Conservation (phyloP, 2,797 vertebrate species). For the Emys orbicularis region DNA sequence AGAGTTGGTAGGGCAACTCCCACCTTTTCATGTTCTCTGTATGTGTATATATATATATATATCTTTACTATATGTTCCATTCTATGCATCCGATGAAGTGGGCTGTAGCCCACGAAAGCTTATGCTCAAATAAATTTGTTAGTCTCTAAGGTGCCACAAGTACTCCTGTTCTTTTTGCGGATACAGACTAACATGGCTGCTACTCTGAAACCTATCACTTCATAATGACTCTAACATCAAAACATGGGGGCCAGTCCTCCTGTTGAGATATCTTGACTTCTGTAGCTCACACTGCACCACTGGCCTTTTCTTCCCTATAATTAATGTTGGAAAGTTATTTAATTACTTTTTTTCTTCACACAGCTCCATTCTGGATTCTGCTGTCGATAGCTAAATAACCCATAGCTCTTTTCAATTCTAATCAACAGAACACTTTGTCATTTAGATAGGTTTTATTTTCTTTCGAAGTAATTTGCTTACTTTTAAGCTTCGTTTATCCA, state of each 20-base stretch:
- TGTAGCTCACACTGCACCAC: background rate
- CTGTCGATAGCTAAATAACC: background rate
- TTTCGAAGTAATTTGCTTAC: constrained; percentile 54
- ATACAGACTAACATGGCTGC: no score
- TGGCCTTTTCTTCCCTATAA: background rate
- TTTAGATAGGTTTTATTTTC: background rate
- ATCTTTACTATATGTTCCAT: no score
- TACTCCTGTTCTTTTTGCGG: no score
- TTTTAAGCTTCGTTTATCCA: constrained; percentile 34
- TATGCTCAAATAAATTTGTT: no score
- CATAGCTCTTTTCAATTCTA: background rate
- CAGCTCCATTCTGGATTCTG: background rate
- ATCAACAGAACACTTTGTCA: background rate
- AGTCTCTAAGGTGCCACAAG: no score
- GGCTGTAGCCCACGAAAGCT: no score
- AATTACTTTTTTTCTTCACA: background rate
- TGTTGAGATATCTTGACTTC: background rate
- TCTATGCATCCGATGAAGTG: no score
- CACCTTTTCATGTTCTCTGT: no score
- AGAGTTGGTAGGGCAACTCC: no score
- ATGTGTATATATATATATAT: no score
- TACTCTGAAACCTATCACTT: background rate
- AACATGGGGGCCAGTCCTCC: background rate
- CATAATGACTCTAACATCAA: background rate
- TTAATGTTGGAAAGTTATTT: background rate